Evolutionary conservation across 1,140 invertebrate species (phyloP).

Genomic region (Bombus sibiricus): DNA sequence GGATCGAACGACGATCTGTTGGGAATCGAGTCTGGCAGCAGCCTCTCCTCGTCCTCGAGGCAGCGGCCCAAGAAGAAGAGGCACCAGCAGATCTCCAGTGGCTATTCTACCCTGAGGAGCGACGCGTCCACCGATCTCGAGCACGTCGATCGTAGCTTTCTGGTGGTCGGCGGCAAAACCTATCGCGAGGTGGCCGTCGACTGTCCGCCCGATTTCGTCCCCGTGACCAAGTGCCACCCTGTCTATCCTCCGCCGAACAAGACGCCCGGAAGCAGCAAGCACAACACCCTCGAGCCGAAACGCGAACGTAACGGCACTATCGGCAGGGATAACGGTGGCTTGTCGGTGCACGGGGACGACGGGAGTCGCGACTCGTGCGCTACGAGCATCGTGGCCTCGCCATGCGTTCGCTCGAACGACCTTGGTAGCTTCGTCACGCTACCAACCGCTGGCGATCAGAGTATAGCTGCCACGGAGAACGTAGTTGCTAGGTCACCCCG

Average conservation of each 20-base stretch:
- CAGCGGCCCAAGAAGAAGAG: constrained; percentile 72
- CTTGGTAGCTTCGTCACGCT: constrained; percentile 39
- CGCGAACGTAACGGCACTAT: constrained; percentile 51
- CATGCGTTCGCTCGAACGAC: constrained; percentile 43
- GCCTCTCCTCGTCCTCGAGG: constrained; percentile 64
- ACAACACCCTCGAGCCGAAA: constrained; percentile 67
- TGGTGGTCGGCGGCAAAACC: constrained; percentile 70
- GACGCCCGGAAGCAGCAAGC: constrained; percentile 69
- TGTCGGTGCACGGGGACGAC: constrained; percentile 18
- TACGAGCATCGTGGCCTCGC: constrained; percentile 25
- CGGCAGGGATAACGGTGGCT: constrained; percentile 31
- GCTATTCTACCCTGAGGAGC: constrained; percentile 81
- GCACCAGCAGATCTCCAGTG: constrained; percentile 77
- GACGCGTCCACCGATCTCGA: constrained; percentile 78
- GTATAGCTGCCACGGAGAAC: constrained; percentile 53
- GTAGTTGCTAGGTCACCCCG: constrained; percentile 47
- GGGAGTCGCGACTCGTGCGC: constrained; percentile 12
- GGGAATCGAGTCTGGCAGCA: constrained; percentile 59
- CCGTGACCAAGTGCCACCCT: constrained; percentile 88
- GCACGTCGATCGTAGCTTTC: constrained; percentile 47
- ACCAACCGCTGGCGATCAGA: constrained; percentile 42
- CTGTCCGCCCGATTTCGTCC: constrained; percentile 89
- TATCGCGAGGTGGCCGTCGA: constrained; percentile 89
- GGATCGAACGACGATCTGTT: constrained; percentile 83
- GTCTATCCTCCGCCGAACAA: constrained; percentile 87